Evolutionary conservation across 2,113 vertebrate genomes (phyloP).

Genomic region (Notechis scutatus): DNA sequence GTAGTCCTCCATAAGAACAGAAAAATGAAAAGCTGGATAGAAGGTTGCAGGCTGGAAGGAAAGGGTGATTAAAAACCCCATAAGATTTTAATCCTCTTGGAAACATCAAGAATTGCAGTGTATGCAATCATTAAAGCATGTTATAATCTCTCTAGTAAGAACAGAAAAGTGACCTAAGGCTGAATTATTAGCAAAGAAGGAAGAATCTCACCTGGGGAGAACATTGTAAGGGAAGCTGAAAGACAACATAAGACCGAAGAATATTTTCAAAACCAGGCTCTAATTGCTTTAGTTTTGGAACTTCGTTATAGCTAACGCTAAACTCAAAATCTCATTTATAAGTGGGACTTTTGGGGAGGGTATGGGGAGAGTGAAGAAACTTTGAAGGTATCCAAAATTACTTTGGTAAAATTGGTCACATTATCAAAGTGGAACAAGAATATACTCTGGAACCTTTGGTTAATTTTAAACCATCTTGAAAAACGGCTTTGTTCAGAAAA

Average conservation of each 20-base stretch:
- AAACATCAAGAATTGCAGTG: constrained; percentile 48
- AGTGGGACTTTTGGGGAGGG: neutral
- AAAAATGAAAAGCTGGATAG: constrained; percentile 54
- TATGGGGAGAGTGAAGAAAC: neutral
- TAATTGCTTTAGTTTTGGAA: neutral
- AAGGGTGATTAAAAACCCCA: constrained; percentile 38
- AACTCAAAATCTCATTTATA: neutral
- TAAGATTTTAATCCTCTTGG: constrained; percentile 49
- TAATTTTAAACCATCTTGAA: neutral
- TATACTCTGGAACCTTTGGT: no score
- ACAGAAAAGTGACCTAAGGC: neutral
- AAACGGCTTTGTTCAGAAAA: neutral
- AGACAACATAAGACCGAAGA: neutral
- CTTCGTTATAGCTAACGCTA: neutral
- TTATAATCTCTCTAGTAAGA: neutral
- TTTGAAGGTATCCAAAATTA: neutral
- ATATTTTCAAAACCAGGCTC: neutral
- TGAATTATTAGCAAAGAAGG: constrained; percentile 36
- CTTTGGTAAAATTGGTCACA: neutral
- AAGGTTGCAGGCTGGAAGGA: constrained; percentile 33
- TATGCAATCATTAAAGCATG: neutral
- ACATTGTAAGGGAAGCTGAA: neutral
- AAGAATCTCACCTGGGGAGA: no score
- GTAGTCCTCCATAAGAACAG: constrained; percentile 54
- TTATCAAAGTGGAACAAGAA: neutral